Base-by-base conservation (phyloP, 1,140 invertebrate genomes). In the Aleiodes sp. region DNA sequence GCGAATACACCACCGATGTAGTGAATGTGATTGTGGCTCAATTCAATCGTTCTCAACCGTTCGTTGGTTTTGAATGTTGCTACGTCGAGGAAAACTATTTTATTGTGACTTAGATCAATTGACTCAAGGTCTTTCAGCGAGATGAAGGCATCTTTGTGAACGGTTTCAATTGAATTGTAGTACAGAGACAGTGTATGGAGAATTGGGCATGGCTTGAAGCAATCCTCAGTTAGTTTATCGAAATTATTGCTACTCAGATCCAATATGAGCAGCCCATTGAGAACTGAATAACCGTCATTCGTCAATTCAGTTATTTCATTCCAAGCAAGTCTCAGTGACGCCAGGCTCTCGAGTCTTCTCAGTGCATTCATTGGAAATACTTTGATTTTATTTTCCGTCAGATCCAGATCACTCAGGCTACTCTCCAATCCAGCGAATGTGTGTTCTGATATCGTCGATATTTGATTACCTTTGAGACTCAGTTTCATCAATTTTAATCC, bases 171-270 rank as follows among this genome's bases (percentile, higher is more conserved):
- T 21, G 90, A 90, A 79, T 96, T 96, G 76, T 93, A 92, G 80
- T 94, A 94, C 29, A 96, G 88, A 0, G 93, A 94, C 8, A 97
- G 86, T 0, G 91, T 94, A 73, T 90, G 90, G 14, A 97, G 80
- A 64, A 92, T 90, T 0, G 94, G 93, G 83, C 93, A 94, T 28
- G 91, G 89, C 28, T 89, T 87, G 81, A 97, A 96, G 73, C 91
- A 94, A 77, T 94, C 90, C 73, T 91, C 89, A 14, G 88, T 87
- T 59, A 97, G 87, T 72, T 88, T 89, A 64, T 90, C 90, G 73
- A 97, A 94, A 79, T 91, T 91, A 84, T 97, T 97, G 12, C 93
- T 95, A 82, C 92, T 95, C 64, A 97, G 83, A 84, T 97, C 95
- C 70, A 97, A 87, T 73, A 92, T 92, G 43, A 91, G 83, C 39